Evolutionary conservation across 2,888 invertebrate genomes (phyloP), one percentile per base, ranked within the genome.

Genomic region (Megaustenia siamemsis): DNA sequence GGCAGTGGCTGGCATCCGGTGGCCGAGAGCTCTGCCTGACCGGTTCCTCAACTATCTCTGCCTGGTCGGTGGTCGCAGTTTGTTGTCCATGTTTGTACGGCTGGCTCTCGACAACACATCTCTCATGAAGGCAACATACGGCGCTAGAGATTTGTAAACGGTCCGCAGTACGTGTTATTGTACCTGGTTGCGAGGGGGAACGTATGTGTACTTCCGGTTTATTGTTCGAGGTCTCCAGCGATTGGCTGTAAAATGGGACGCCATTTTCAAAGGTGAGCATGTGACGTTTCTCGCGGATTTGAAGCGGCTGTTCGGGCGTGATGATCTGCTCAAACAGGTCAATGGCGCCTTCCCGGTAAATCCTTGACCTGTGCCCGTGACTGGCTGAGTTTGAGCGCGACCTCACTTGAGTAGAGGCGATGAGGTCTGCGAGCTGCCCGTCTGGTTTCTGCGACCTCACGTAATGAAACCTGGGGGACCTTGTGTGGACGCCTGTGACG

Each of bases 301-400:
- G 60, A 0, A 69, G n/a, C 0, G 82, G 82, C 43, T 82, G 82
- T 32, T 82, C 73, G 10, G 82, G 82, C 6, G 73, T 82, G 5
- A 82, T 82, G 2, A 82, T 71, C 32, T 82, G 82, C 4, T 56
- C n/a, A 73, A 82, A 82, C 1, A 24, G 28, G 73, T 82, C 82
- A 6, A 82, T 82, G 0, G n/a, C 21, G 21, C 69, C 69, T 49
- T 63, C 63, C 66, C 45, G 18, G 45, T 66, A 79, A 12, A 4
- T 28, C 38, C 32, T 32, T 56, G 28, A 0, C 53, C 32, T 43
- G 28, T 43, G 32, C 4, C 18, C 28, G 24, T 56, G 43, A 8
- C 40, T 73, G 8, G 82, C 71, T 1, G 73, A 82, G 38, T 82
- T 82, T 1, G 82, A 82, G 12, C 60, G 53, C 2, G 71, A 73